A percentile compares a stretch with the other conserved stretches of the same genome.
phyloP scores from a whole-genome alignment of 2,797 vertebrate species.

The Crenuchus spilurus region DNA sequence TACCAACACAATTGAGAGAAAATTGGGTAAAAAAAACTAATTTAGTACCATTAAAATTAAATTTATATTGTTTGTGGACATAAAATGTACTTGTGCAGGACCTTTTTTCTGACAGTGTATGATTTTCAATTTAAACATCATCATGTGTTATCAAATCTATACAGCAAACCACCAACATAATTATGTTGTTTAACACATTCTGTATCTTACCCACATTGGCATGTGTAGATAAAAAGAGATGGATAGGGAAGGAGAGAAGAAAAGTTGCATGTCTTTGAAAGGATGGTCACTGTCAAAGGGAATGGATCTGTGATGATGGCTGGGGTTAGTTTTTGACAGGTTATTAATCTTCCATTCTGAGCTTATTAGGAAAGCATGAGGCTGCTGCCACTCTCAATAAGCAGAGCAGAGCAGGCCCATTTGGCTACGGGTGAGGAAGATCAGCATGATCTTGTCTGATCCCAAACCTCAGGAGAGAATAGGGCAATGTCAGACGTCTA shows the following conservation, averaged over 20 bases:
- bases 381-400: constrained; percentile 23
- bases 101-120: too few species aligned
- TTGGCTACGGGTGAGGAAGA: constrained; percentile 1
- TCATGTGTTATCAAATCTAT: not conserved
- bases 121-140: constrained; percentile 2
- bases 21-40: too few species aligned
- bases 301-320: constrained; percentile 6
- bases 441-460: constrained; percentile 16
- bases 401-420: not conserved
- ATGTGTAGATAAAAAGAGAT: not conserved
- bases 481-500: not conserved
- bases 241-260: constrained; percentile 8
- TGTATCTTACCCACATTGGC: not conserved
- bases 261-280: constrained; percentile 6
- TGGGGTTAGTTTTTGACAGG: constrained; percentile 22
- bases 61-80: too few species aligned
- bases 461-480: not conserved
- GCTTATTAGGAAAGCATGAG: constrained; percentile 43
- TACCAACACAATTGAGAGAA: too few species aligned
- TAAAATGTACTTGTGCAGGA: too few species aligned
- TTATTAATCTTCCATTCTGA: constrained; percentile 37
- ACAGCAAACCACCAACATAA: not conserved
- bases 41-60: too few species aligned
- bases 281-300: not conserved
- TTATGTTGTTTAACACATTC: not conserved